Evolutionary conservation across 2,797 vertebrate species (phyloP), one percentile per base, ranked within the genome.

Genomic region (Myoxocephalus aenaeus): DNA sequence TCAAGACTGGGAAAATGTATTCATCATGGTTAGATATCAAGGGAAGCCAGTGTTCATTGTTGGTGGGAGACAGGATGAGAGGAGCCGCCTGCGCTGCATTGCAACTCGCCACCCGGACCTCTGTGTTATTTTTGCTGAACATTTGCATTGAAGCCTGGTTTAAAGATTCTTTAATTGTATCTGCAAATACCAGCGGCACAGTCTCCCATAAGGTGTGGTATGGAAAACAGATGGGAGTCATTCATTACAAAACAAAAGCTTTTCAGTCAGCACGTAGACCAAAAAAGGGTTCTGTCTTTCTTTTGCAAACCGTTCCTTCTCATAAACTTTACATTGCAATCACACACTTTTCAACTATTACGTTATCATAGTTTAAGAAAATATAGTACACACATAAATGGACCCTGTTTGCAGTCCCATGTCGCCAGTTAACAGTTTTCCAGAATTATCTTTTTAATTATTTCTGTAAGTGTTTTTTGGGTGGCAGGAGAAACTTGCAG

Each of bases 1-100:
- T 81, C 77, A 79, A 87, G 29, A 56, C 36, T 25, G 11, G 3
- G 46, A 34, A 44, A 50, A 64, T 34, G 63, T 27, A 61, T 65
- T 42, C 11, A 63, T 77, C 15, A 14, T 29, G 50, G 54, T 70
- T 42, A 5, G 22, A 76, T 65, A 69, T 70, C 25, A 72, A 74
- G 44, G 29, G 67, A 27, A 53, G 56, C 3, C 9, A 13, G 38
- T 44, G 61, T 20, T 81, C 36, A 62, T 18, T 40, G 50, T 15
- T 57, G 40, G n/a, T 32, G 34, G 20, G 40, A 75, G 58, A 62
- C 18, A 5, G n/a, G 3, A 44, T 70, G 17, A 73, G 38, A 81
- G 59, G 32, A 8, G 27, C 14, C n/a, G 50, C 38, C 27, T 42
- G 22, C 10, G 6, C 22, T 38, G 11, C 14, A 27, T 3, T 18